phyloP scores from a whole-genome alignment of 2,797 vertebrate species.

The Leucoraja ocellata region DNA sequence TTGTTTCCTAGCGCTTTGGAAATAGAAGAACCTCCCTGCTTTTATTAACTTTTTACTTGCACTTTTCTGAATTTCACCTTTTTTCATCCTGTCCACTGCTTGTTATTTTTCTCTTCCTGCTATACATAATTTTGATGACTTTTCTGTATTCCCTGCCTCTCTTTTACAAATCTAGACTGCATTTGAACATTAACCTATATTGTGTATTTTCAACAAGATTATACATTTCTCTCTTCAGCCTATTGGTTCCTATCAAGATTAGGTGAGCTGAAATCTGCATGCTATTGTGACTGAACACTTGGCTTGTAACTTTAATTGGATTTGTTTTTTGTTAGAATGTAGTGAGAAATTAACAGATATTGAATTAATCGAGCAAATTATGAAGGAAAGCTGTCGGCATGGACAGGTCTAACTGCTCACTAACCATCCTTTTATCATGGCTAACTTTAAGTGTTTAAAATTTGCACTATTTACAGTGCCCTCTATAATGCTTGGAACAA shows the following conservation, averaged over 20 bases:
- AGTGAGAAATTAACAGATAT: too few relatives aligned
- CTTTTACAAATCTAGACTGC: neutral
- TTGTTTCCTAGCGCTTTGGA: neutral
- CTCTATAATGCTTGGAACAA: too few relatives aligned
- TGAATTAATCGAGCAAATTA: neutral
- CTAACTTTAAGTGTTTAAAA: neutral
- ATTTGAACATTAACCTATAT: neutral
- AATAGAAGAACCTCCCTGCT: neutral
- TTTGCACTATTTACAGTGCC: neutral
- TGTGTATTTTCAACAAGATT: slow-evolving; percentile 14
- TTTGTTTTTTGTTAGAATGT: neutral
- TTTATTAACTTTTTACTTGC: neutral
- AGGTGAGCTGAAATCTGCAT: slow-evolving; percentile 20
- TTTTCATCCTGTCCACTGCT: too few relatives aligned
- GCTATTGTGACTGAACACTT: slow-evolving; percentile 10
- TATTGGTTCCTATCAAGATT: slow-evolving; percentile 24
- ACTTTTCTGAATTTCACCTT: neutral
- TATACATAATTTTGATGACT: too few relatives aligned
- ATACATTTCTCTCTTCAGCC: slow-evolving; percentile 1
- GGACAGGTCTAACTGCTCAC: neutral
- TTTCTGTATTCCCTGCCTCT: neutral
- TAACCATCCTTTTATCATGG: neutral
- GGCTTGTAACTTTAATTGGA: neutral
- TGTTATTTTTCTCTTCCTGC: neutral
- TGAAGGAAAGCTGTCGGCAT: neutral